Conservation (phyloP, 2,888 invertebrate genomes). For the Ochropacha duplaris region DNA sequence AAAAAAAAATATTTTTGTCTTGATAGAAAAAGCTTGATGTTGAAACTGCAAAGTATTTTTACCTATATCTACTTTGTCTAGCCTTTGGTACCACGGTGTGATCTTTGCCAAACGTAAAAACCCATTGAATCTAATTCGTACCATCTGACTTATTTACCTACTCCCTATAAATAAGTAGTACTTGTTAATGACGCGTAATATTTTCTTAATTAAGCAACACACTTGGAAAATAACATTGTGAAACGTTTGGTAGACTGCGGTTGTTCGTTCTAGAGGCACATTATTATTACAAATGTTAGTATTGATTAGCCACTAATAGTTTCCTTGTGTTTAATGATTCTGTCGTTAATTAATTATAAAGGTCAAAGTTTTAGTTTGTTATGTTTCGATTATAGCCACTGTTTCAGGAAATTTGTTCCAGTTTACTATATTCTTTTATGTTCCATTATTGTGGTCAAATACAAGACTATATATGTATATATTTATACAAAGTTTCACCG, state of each 20-base stretch:
- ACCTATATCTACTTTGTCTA: no score
- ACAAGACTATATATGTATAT: no score
- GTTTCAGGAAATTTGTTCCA: neutral
- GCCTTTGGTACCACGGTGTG: no score
- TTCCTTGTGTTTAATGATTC: conserved; percentile 39
- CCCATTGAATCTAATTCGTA: no score
- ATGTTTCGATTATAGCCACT: neutral
- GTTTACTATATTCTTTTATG: no score
- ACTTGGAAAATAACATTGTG: conserved; percentile 32
- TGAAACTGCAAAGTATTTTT: no score
- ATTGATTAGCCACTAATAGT: conserved; percentile 13
- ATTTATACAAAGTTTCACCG: no score
- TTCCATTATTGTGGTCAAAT: no score
- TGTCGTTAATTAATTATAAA: conserved; percentile 34
- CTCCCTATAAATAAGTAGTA: neutral
- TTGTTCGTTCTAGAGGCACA: neutral
- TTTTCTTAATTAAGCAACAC: conserved; percentile 46
- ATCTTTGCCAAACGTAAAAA: no score
- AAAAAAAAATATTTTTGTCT: no score
- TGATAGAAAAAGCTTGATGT: no score
- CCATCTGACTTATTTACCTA: neutral
- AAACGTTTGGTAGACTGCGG: conserved; percentile 17
- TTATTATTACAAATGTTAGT: neutral
- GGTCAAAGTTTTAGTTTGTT: conserved; percentile 10
- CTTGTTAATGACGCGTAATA: conserved; percentile 37